Base-by-base conservation (phyloP, 2,797 vertebrate species). In the Pangasius djambal region DNA sequence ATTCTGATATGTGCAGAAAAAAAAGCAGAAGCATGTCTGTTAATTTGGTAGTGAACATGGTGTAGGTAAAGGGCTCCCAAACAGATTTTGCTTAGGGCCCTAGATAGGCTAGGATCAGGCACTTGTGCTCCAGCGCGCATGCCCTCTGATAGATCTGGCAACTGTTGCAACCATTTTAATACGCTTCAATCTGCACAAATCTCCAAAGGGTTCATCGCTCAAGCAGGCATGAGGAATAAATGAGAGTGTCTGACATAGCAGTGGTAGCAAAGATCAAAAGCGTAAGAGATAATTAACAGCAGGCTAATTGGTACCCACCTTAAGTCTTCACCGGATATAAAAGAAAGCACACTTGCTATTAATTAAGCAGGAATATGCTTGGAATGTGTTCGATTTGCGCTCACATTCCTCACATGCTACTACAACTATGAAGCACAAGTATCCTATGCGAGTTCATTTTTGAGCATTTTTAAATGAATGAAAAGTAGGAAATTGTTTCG, bases 231-330 rank as follows among this genome's bases (percentile, higher is more conserved):
- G 95, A 95, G 95, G 94, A 97, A 96, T 96, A 95, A 95, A 96
- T 96, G 94, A 96, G 92, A 93, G 91, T 84, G 87, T 95, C 95
- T 96, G 96, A 96, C 94, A 94, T 94, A 95, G 94, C 93, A 95
- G 95, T 95, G 95, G 94, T 94, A 93, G 94, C 93, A 92, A 89
- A 95, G 96, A 96, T 97, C 96, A 97, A 96, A 96, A 94, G 93
- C 94, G 92, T 95, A 93, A 92, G 94, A 95, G 95, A 96, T 97
- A 95, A 97, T 97, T 97, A 97, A 96, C 95, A 95, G 96, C 92
- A 94, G 92, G 96, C 95, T 97, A 96, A 97, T 96, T 96, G 95
- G 94, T 96, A 96, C 95, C 95, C 94, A 96, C 95, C 96, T 94
- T 91, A 92, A 96, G 95, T 96, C 96, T 96, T 95, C 94, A 95